A percentile compares a stretch with the other conserved stretches of the same genome.
Evolutionary conservation across 2,113 vertebrate genomes (phyloP).

Genomic region (Phrynosoma platyrhinos): DNA sequence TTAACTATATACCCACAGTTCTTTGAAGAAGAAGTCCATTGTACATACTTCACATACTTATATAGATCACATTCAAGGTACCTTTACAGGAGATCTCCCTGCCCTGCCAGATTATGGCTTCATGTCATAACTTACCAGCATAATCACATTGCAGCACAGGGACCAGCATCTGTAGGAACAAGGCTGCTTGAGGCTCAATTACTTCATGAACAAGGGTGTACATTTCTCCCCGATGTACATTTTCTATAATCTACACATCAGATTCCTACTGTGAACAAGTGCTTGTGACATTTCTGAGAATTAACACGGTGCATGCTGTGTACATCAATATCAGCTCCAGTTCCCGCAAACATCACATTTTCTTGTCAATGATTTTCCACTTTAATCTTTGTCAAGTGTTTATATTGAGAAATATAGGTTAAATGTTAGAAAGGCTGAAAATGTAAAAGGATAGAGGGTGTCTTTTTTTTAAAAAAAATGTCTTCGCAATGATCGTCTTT

Average conservation of each 20-base stretch:
- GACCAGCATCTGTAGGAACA: not conserved
- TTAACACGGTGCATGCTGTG: not conserved
- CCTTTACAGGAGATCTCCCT: no score
- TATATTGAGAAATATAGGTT: not conserved
- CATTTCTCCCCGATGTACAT: no score
- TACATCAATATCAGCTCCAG: not conserved
- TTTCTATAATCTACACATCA: not conserved
- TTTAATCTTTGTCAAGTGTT: slow-evolving; percentile 22
- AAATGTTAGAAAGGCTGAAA: not conserved
- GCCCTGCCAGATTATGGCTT: not conserved
- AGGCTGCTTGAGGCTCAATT: not conserved
- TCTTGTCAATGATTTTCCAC: not conserved
- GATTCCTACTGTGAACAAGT: slow-evolving; percentile 5
- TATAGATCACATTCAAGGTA: no score
- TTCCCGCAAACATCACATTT: not conserved
- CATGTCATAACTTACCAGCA: not conserved
- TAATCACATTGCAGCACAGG: not conserved
- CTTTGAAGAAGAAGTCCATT: not conserved
- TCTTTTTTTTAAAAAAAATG: not conserved
- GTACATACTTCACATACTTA: no score
- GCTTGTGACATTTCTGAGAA: not conserved
- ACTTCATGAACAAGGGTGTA: not conserved
- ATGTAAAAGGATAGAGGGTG: not conserved
- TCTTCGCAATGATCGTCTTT: not conserved
- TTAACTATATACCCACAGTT: not conserved